Evolutionary conservation across 2,113 vertebrate species (phyloP).

Genomic region (Tupaia tana): DNA sequence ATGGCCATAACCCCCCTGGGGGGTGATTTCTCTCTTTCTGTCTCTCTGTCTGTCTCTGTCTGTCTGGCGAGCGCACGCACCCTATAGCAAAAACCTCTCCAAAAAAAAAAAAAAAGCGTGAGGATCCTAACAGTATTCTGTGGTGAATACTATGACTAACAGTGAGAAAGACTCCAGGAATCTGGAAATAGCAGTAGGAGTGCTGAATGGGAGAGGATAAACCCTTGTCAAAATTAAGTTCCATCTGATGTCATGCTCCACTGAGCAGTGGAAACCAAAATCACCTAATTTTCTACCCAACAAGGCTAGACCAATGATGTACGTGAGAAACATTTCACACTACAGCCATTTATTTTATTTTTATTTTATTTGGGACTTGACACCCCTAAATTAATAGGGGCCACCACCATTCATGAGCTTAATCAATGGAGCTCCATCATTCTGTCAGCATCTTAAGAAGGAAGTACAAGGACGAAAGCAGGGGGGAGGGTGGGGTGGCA

Average conservation of each 20-base stretch:
- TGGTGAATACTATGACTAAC: not conserved
- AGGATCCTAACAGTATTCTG: not conserved
- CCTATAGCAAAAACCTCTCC: too few relatives aligned
- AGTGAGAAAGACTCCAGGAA: not conserved
- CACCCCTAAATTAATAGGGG: slow-evolving; percentile 77
- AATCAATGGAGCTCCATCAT: slow-evolving; percentile 3
- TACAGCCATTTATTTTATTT: slow-evolving; percentile 70
- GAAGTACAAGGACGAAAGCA: slow-evolving; percentile 6
- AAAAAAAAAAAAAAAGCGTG: not conserved
- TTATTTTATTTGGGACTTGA: slow-evolving; percentile 69
- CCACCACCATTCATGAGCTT: slow-evolving; percentile 71
- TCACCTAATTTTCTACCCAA: slow-evolving; percentile 74
- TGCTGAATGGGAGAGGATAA: not conserved
- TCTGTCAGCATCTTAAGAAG: slow-evolving; percentile 74
- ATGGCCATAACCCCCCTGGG: too few relatives aligned
- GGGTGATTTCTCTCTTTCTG: too few relatives aligned
- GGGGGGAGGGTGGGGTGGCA: not conserved
- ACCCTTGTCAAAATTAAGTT: slow-evolving; percentile 69
- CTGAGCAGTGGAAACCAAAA: slow-evolving; percentile 55
- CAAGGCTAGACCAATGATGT: slow-evolving; percentile 47
- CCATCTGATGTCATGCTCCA: slow-evolving; percentile 69
- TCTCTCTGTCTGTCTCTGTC: too few relatives aligned
- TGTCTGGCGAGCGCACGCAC: too few relatives aligned
- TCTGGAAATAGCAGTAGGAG: not conserved
- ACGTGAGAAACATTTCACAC: not conserved